A percentile compares a stretch with the other conserved stretches of the same genome.
These are phyloP conservation scores for Patella vulgata DNA, from an alignment of 1,140 invertebrate genomes.

Conservation along the genomic window DNA sequence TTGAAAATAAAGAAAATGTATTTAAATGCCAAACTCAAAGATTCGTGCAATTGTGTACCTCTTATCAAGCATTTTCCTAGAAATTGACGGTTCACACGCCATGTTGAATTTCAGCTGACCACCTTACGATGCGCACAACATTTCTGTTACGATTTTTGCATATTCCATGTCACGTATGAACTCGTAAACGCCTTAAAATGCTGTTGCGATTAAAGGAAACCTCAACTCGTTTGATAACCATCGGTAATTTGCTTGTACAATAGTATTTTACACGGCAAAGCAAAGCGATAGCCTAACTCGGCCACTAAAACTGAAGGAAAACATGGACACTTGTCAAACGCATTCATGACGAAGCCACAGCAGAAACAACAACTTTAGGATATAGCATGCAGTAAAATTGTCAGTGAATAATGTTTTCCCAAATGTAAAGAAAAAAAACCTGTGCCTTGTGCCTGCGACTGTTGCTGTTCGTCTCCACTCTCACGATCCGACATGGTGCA, in stretches of 20 bases:
- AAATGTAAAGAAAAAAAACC: conserved; percentile 8
- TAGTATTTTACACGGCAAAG: background rate
- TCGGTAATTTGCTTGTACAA: conserved; percentile 1
- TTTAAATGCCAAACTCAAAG: background rate
- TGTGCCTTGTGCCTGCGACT: conserved; percentile 53
- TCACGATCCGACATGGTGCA: conserved; percentile 62
- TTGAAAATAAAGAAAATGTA: background rate
- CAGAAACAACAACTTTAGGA: conserved; percentile 9
- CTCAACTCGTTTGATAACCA: background rate
- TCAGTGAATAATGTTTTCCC: background rate
- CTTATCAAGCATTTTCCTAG: background rate
- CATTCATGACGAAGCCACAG: conserved; percentile 14
- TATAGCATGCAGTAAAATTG: background rate
- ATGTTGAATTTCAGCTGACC: conserved; percentile 36
- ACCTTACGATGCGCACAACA: background rate
- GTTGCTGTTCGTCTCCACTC: conserved; percentile 59
- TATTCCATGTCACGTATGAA: background rate
- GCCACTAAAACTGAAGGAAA: conserved; percentile 4
- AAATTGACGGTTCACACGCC: conserved; percentile 22
- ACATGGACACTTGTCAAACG: conserved; percentile 15
- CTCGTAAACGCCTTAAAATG: background rate
- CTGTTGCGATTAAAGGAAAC: background rate
- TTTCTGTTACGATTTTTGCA: background rate
- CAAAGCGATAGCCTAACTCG: conserved; percentile 1
- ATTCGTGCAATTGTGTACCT: background rate